phyloP scores from a whole-genome alignment of 2,888 invertebrate species.

The Pelosia muscerda region DNA sequence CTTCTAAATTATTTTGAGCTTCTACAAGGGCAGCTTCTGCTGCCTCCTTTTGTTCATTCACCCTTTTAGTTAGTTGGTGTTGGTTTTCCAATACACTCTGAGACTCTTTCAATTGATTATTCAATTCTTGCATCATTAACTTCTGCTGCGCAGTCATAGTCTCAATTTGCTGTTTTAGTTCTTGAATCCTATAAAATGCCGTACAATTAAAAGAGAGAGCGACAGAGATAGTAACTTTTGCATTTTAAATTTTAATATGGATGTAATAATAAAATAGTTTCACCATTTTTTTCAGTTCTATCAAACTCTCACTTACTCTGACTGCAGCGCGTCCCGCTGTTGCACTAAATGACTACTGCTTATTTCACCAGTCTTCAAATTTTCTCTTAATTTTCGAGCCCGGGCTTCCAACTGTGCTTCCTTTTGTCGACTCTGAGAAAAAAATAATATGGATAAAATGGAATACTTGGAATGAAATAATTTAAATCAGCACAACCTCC shows the following conservation, averaged over 20 bases:
- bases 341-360: constrained; percentile 71
- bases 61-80: constrained; percentile 53
- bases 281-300: neutral
- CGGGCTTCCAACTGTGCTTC: constrained; percentile 79
- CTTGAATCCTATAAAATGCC: constrained; percentile 57
- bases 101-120: constrained; percentile 67
- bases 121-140: constrained; percentile 63
- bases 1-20: constrained; percentile 63
- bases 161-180: constrained; percentile 73
- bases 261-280: neutral
- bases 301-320: constrained; percentile 64
- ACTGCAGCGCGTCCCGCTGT: constrained; percentile 72
- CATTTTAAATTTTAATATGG: no score
- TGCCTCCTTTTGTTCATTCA: constrained; percentile 61
- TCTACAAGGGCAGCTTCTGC: constrained; percentile 61
- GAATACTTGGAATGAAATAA: neutral
- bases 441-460: neutral
- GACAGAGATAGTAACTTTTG: neutral
- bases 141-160: constrained; percentile 66
- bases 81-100: constrained; percentile 65
- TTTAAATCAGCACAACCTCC: no score
- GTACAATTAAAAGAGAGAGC: no score
- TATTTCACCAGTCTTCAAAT: constrained; percentile 79
- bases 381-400: constrained; percentile 79
- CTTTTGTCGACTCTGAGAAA: constrained; percentile 73